Evolutionary conservation across 1,140 invertebrate species (phyloP).

Genomic region (Tribolium madens): DNA sequence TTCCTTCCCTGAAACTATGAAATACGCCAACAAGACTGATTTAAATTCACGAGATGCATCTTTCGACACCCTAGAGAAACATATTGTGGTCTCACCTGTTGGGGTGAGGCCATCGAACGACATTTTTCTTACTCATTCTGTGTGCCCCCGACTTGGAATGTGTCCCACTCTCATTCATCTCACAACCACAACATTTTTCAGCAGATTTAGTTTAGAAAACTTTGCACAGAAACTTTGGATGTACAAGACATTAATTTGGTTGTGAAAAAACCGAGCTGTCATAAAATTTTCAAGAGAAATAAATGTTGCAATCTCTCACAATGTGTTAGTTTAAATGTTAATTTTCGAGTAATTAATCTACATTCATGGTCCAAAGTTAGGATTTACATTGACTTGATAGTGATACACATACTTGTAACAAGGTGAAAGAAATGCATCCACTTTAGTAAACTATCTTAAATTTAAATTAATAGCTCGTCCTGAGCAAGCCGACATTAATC

Average conservation of each 20-base stretch:
- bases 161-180: slow-evolving; percentile 35
- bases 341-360: not conserved
- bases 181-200: slow-evolving; percentile 30
- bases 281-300: not conserved
- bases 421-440: slow-evolving; percentile 20
- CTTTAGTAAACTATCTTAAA: slow-evolving; percentile 20
- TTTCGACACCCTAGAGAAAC: slow-evolving; percentile 24
- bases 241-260: not conserved
- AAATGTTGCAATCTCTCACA: not conserved
- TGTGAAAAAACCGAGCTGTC: not conserved
- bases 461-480: slow-evolving; percentile 10
- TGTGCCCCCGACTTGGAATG: not conserved
- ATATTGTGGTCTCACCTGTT: slow-evolving; percentile 48
- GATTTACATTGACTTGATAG: not conserved
- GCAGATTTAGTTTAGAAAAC: slow-evolving; percentile 30
- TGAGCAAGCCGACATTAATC: slow-evolving; percentile 20
- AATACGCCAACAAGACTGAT: slow-evolving; percentile 47
- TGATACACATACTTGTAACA: not conserved
- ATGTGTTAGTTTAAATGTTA: not conserved
- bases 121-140: slow-evolving; percentile 32
- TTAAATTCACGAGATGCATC: slow-evolving; percentile 47
- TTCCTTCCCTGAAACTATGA: slow-evolving; percentile 31
- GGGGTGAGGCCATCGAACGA: slow-evolving; percentile 32
- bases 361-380: not conserved
- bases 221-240: slow-evolving; percentile 17